A percentile compares a stretch with the other conserved stretches of the same genome.
Evolutionary conservation across 2,113 vertebrate species (phyloP).

Genomic region (Takifugu bimaculatus): DNA sequence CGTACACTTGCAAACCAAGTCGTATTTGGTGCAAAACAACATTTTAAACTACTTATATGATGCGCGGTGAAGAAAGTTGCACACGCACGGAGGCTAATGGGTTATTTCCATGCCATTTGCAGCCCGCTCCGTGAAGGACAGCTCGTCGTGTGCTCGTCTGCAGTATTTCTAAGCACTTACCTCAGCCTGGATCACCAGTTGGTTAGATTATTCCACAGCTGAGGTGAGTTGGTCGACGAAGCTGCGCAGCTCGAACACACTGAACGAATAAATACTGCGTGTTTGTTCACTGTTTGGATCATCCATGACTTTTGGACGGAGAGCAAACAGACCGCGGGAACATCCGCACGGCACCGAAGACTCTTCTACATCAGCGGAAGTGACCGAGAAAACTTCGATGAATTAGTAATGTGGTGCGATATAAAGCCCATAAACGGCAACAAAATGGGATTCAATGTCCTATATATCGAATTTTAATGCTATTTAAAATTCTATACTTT

Average conservation of each 20-base stretch:
- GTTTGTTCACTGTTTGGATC: slow-evolving; percentile 35
- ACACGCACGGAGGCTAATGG: no score
- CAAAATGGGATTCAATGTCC: no score
- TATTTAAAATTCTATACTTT: no score
- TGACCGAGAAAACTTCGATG: no score
- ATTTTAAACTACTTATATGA: no score
- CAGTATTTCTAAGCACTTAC: slow-evolving; percentile 10
- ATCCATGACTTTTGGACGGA: slow-evolving; percentile 61
- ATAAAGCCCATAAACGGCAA: no score
- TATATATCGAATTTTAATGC: no score
- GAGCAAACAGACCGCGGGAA: slow-evolving; percentile 23
- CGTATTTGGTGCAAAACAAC: no score
- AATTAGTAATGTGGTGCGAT: no score
- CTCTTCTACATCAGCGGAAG: neutral
- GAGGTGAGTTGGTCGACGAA: no score
- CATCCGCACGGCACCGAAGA: neutral
- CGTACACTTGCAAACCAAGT: neutral
- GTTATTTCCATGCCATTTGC: neutral
- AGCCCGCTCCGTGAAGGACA: neutral
- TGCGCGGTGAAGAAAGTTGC: no score
- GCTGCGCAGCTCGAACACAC: neutral
- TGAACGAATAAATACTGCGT: neutral
- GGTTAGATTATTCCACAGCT: neutral
- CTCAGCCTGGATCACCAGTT: neutral
- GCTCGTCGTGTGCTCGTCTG: neutral